These are phyloP conservation scores for Morpho helenor DNA, from an alignment of 2,888 invertebrate species.

Conservation along the genomic window DNA sequence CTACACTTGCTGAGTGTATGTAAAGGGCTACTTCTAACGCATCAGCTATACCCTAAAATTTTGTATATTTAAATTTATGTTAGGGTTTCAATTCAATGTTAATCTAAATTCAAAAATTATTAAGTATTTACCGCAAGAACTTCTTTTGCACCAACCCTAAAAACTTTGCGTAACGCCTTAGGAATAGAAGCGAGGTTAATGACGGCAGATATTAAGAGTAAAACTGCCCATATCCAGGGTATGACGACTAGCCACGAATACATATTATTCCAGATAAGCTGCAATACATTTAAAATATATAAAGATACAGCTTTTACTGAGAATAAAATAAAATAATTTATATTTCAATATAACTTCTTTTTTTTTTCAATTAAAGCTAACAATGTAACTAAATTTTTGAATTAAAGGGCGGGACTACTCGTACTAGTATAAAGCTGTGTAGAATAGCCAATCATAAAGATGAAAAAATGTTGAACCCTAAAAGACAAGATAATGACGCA, in stretches of 20 bases:
- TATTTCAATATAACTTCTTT: too few relatives aligned
- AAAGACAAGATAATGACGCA: too few relatives aligned
- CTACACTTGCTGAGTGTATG: conserved; percentile 58
- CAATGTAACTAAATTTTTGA: too few relatives aligned
- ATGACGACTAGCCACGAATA: conserved; percentile 46
- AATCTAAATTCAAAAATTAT: too few relatives aligned
- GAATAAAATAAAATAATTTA: too few relatives aligned
- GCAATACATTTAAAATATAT: conserved; percentile 24
- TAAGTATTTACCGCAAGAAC: conserved; percentile 39
- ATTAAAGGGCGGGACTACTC: too few relatives aligned
- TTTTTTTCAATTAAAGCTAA: too few relatives aligned
- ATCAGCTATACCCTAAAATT: conserved; percentile 46
- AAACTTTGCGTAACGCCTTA: conserved; percentile 38
- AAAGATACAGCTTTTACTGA: neutral
- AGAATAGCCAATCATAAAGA: too few relatives aligned
- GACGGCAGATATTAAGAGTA: conserved; percentile 38
- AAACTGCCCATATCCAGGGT: conserved; percentile 51
- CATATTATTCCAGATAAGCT: conserved; percentile 63
- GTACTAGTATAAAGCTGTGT: too few relatives aligned
- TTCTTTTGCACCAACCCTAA: conserved; percentile 47
- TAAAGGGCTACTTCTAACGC: conserved; percentile 59
- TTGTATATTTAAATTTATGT: neutral
- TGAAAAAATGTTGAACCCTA: too few relatives aligned
- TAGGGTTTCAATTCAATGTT: too few relatives aligned
- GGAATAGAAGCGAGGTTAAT: conserved; percentile 33